Evolutionary conservation across 2,113 vertebrate species (phyloP).

Genomic region (Hyperopisus bebe): DNA sequence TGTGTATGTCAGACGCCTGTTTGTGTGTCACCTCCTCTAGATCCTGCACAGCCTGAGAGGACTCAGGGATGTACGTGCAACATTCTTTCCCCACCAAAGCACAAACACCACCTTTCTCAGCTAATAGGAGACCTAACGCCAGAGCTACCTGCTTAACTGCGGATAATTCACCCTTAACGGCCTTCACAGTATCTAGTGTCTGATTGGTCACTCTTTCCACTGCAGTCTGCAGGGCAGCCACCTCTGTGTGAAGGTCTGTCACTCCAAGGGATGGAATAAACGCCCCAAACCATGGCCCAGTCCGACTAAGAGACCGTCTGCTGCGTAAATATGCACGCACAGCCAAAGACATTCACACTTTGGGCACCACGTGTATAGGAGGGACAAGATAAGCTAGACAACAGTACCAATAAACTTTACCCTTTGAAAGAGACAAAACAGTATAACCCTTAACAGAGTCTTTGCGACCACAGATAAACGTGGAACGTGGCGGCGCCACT

Average conservation of each 20-base stretch:
- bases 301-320: background rate
- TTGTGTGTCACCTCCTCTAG: too few relatives aligned
- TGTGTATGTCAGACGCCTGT: too few relatives aligned
- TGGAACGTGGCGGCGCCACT: background rate
- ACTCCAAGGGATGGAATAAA: background rate
- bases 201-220: background rate
- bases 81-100: too few relatives aligned
- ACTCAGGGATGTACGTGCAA: too few relatives aligned
- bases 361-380: background rate
- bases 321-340: background rate
- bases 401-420: background rate
- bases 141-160: too few relatives aligned
- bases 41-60: too few relatives aligned
- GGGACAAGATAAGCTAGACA: background rate
- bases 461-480: background rate
- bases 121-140: too few relatives aligned
- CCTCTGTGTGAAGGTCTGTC: background rate
- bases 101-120: too few relatives aligned
- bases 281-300: background rate
- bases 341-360: background rate
- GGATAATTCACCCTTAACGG: background rate
- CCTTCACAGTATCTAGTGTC: background rate
- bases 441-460: background rate
- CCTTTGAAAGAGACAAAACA: background rate
- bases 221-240: background rate